These are phyloP conservation scores for Macquaria ambigua DNA, from an alignment of 2,113 vertebrate genomes.

Conservation along the genomic window DNA sequence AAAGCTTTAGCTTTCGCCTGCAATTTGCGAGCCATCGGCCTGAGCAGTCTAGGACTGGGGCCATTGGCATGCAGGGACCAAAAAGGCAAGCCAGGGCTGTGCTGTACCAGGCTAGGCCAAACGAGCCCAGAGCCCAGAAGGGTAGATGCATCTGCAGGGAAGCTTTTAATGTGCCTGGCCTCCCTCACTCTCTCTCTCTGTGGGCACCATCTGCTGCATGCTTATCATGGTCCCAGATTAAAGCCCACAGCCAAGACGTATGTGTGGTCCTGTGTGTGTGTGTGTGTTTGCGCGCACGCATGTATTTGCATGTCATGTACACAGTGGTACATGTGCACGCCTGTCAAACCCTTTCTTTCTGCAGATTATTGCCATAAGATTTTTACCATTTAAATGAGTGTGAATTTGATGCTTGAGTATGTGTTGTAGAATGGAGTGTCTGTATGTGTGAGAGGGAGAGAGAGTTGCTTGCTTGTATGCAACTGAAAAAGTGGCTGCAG, in stretches of 20 bases:
- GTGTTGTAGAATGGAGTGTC: slow-evolving; percentile 33
- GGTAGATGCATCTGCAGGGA: slow-evolving; percentile 73
- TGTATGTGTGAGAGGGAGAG: slow-evolving; percentile 13
- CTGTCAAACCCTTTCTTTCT: slow-evolving; percentile 43
- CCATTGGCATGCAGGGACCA: slow-evolving; percentile 42
- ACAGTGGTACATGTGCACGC: slow-evolving; percentile 26
- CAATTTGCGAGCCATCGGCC: slow-evolving; percentile 55
- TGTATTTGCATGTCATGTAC: slow-evolving; percentile 18
- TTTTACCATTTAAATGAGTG: slow-evolving; percentile 37
- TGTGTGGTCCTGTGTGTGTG: slow-evolving; percentile 33
- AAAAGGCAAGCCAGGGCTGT: slow-evolving; percentile 57
- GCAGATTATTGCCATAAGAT: slow-evolving; percentile 40
- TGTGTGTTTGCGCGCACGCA: slow-evolving; percentile 3
- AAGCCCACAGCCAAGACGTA: slow-evolving; percentile 70
- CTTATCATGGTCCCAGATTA: slow-evolving; percentile 77
- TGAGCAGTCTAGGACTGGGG: slow-evolving; percentile 58
- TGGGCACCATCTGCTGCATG: slow-evolving; percentile 81
- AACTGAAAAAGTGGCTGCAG: slow-evolving; percentile 56
- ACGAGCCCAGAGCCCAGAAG: slow-evolving; percentile 69
- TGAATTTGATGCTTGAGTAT: slow-evolving; percentile 44
- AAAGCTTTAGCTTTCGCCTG: slow-evolving; percentile 43
- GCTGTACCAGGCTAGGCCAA: slow-evolving; percentile 55
- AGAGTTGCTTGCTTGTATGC: slow-evolving; percentile 40
- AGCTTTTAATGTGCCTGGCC: slow-evolving; percentile 81
- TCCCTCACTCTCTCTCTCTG: slow-evolving; percentile 69